Evolutionary conservation across 2,113 vertebrate genomes (phyloP).

Genomic region (Mus pahari): DNA sequence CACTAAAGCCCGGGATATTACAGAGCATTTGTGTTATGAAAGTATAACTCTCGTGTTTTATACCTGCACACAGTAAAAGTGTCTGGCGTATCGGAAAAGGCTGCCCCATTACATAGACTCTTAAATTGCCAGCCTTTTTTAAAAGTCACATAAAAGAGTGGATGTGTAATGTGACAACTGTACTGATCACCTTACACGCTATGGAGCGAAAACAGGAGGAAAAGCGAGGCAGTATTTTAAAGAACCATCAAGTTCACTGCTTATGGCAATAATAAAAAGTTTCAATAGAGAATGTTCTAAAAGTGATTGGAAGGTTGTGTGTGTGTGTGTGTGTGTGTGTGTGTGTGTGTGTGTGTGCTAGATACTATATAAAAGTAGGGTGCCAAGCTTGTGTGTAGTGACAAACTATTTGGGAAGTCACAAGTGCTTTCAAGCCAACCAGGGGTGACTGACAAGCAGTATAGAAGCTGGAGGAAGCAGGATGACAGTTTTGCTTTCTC

Average conservation of each 20-base stretch:
- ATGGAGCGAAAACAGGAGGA: not conserved
- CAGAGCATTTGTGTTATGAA: slow-evolving; percentile 51
- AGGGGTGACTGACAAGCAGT: not conserved
- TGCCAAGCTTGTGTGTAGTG: not conserved
- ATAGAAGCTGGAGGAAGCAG: slow-evolving; percentile 7
- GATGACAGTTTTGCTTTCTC: not conserved
- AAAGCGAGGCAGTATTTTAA: slow-evolving; percentile 58
- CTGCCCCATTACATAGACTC: slow-evolving; percentile 47
- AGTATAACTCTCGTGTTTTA: slow-evolving; percentile 45
- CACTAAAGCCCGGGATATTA: not conserved
- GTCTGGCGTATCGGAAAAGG: slow-evolving; percentile 41
- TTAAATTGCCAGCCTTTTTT: slow-evolving; percentile 64
- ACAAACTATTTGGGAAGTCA: slow-evolving; percentile 31
- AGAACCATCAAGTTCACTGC: slow-evolving; percentile 62
- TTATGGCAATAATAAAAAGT: slow-evolving; percentile 75
- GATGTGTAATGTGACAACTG: slow-evolving; percentile 30
- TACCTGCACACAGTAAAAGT: not conserved
- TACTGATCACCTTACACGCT: slow-evolving; percentile 19
- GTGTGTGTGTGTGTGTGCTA: not conserved
- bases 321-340: not conserved
- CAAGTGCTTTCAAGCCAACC: not conserved
- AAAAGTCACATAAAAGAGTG: slow-evolving; percentile 70
- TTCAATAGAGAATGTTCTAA: slow-evolving; percentile 54
- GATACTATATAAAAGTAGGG: not conserved
- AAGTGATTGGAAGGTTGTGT: slow-evolving; percentile 54